These are phyloP conservation scores for Carapus acus DNA, from an alignment of 2,797 vertebrate species.

Conservation along the genomic window DNA sequence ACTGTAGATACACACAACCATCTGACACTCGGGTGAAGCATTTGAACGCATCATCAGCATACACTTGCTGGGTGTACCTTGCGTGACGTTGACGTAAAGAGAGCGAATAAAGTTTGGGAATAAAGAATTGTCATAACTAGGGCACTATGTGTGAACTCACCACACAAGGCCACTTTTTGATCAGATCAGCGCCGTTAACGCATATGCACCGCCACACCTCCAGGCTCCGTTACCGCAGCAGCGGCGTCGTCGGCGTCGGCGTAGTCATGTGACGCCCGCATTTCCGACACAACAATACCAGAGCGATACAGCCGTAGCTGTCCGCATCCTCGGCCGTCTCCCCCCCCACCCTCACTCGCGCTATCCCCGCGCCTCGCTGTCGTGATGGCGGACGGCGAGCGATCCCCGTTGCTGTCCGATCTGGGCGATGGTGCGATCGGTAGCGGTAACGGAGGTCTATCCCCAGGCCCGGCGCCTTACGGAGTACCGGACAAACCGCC, in stretches of 20 bases:
- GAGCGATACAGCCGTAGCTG: conserved; percentile 25
- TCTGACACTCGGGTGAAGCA: no score
- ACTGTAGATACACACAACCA: no score
- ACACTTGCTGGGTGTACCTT: no score
- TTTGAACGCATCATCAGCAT: no score
- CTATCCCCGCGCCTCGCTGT: conserved; percentile 58
- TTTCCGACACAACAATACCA: conserved; percentile 72
- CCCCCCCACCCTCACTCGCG: no score
- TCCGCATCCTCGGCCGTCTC: conserved; percentile 37
- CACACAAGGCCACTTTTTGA: no score
- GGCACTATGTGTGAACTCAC: no score
- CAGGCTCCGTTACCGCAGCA: conserved; percentile 59
- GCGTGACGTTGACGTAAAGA: no score
- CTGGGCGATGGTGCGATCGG: conserved; percentile 77
- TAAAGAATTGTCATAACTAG: no score
- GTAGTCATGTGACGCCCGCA: conserved; percentile 71
- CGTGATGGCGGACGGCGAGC: conserved; percentile 89
- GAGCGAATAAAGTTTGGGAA: no score
- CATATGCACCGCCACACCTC: conserved; percentile 49
- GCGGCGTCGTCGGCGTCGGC: conserved; percentile 47
- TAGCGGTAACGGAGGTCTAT: conserved; percentile 74
- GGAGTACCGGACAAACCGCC: conserved; percentile 76
- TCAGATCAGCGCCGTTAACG: no score
- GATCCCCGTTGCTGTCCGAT: conserved; percentile 86
- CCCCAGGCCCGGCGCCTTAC: conserved; percentile 75